These are phyloP conservation scores for Pterocles orientalis DNA, from an alignment of 2,113 vertebrate genomes.

Conservation along the genomic window DNA sequence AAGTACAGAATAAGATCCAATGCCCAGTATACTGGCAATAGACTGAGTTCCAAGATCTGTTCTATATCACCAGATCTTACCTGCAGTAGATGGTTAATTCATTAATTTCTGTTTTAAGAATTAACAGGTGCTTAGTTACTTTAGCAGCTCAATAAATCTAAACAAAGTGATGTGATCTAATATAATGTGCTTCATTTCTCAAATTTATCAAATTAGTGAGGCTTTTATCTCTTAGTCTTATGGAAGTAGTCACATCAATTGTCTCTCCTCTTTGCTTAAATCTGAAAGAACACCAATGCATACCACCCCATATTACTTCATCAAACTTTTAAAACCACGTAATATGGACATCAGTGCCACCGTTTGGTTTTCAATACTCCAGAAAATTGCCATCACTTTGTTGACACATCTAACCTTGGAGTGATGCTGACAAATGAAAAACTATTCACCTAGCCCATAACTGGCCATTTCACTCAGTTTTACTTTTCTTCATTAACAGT, in stretches of 20 bases:
- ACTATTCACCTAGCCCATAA: background rate
- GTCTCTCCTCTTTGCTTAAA: background rate
- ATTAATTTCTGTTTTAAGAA: background rate
- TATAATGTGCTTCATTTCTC: background rate
- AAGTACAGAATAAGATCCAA: background rate
- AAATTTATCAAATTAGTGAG: background rate
- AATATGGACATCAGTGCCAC: background rate
- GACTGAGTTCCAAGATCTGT: background rate
- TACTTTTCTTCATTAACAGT: background rate
- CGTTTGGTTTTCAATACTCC: background rate
- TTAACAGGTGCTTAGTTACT: background rate
- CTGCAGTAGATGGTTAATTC: background rate
- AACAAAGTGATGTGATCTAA: background rate
- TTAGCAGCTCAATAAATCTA: background rate
- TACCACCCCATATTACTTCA: background rate
- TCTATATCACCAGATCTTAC: background rate
- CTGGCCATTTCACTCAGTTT: background rate
- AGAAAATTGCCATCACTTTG: background rate
- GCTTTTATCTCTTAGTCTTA: background rate
- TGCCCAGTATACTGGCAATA: background rate
- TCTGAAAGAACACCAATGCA: background rate
- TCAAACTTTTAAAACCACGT: background rate
- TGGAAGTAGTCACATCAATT: background rate
- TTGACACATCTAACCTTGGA: background rate
- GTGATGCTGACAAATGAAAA: background rate